These are phyloP conservation scores for Epicampocera succincta DNA, from an alignment of 2,888 invertebrate species.

Conservation along the genomic window DNA sequence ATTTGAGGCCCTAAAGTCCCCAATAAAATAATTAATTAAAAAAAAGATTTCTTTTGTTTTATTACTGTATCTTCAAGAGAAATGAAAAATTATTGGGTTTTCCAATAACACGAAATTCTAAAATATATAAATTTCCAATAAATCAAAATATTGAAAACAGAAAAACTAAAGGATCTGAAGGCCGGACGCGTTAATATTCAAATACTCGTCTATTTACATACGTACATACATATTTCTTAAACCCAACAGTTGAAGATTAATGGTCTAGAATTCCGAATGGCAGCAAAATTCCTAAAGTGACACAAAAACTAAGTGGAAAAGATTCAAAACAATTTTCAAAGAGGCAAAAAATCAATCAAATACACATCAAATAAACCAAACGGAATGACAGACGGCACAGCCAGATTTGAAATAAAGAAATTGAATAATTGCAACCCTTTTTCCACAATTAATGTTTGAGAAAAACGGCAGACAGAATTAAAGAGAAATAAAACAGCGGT, in stretches of 20 bases:
- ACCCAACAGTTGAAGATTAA: constrained; percentile 45
- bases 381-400: constrained; percentile 19
- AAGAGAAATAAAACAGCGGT: neutral
- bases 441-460: neutral
- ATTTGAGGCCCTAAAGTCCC: too few relatives aligned
- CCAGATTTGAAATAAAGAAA: neutral
- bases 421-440: constrained; percentile 55
- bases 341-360: constrained; percentile 44
- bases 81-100: too few relatives aligned
- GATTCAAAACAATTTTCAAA: constrained; percentile 4
- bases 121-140: too few relatives aligned
- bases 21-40: too few relatives aligned
- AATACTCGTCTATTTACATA: neutral
- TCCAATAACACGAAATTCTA: too few relatives aligned
- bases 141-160: too few relatives aligned
- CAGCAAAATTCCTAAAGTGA: neutral
- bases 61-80: too few relatives aligned
- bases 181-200: too few relatives aligned
- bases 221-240: constrained; percentile 8
- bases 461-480: constrained; percentile 1
- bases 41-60: too few relatives aligned
- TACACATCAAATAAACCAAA: constrained; percentile 47
- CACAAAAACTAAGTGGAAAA: neutral
- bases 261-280: constrained; percentile 26
- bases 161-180: too few relatives aligned